phyloP scores from a whole-genome alignment of 2,888 invertebrate species.

The Drosophila limbata region DNA sequence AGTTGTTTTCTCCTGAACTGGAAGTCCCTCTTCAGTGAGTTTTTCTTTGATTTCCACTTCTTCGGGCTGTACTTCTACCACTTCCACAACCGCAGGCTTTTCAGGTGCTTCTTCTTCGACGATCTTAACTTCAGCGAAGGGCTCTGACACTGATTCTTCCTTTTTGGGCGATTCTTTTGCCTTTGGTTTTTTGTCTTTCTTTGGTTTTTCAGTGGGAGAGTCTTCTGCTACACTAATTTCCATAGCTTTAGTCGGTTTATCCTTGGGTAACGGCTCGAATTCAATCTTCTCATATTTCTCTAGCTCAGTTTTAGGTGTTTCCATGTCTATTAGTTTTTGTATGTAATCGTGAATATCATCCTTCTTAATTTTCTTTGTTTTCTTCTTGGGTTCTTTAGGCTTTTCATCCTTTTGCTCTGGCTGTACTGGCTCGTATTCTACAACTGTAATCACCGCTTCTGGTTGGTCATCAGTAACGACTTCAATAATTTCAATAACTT shows the following conservation, averaged over 20 bases:
- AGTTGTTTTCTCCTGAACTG: slow-evolving; percentile 79
- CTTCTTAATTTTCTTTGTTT: slow-evolving; percentile 80
- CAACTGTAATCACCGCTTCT: slow-evolving; percentile 80
- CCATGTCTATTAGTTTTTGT: slow-evolving; percentile 79
- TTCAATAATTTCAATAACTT: slow-evolving; percentile 84
- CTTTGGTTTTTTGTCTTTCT: slow-evolving; percentile 77
- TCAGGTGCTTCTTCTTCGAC: slow-evolving; percentile 60
- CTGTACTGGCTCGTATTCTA: slow-evolving; percentile 74
- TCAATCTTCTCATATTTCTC: slow-evolving; percentile 85
- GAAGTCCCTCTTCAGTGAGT: slow-evolving; percentile 74
- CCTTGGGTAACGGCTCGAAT: slow-evolving; percentile 75
- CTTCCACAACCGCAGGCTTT: slow-evolving; percentile 61
- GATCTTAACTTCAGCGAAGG: slow-evolving; percentile 57
- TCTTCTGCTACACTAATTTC: slow-evolving; percentile 69
- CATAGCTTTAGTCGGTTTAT: slow-evolving; percentile 50
- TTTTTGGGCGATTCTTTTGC: slow-evolving; percentile 52
- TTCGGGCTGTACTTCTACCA: slow-evolving; percentile 74
- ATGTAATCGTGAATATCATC: slow-evolving; percentile 82
- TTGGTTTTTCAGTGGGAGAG: slow-evolving; percentile 72
- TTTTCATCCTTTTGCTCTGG: slow-evolving; percentile 81
- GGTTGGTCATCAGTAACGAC: slow-evolving; percentile 82
- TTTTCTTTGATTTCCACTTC: slow-evolving; percentile 75
- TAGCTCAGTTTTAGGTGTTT: slow-evolving; percentile 81
- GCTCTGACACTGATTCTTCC: slow-evolving; percentile 46
- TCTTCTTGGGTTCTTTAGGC: slow-evolving; percentile 79